phyloP scores from a whole-genome alignment of 1,140 invertebrate species.

The Brachionus paranguensis region DNA sequence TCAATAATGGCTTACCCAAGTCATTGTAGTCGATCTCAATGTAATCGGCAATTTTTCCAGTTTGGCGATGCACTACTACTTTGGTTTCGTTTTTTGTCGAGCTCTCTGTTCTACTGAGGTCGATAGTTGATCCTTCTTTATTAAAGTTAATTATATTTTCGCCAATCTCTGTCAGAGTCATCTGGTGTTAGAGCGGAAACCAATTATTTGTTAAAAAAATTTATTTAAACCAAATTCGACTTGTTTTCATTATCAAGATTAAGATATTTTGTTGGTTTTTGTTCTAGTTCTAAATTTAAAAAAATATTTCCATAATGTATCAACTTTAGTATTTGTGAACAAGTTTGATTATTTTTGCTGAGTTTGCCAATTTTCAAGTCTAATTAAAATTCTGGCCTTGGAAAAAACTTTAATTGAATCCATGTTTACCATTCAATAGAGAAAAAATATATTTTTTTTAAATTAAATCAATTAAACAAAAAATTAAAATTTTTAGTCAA shows the following conservation, averaged over 20 bases:
- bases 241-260: background rate
- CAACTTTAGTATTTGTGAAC: background rate
- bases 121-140: background rate
- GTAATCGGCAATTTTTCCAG: background rate
- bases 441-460: background rate
- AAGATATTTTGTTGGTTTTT: background rate
- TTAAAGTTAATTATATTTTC: background rate
- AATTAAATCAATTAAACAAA: background rate
- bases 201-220: background rate
- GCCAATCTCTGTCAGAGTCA: constrained; percentile 2
- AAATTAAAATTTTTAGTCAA: background rate
- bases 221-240: background rate
- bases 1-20: background rate
- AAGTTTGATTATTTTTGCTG: background rate
- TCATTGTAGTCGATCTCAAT: constrained; percentile 24
- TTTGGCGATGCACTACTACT: background rate
- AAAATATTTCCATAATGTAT: background rate
- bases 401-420: background rate
- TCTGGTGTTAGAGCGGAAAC: background rate
- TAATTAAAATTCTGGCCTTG: background rate
- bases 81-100: background rate
- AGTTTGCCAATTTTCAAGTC: background rate
- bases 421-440: background rate
- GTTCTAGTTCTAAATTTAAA: background rate
- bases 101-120: background rate